Base-by-base conservation (phyloP, 2,797 vertebrate species). In the Heteromormyrus szaboi region DNA sequence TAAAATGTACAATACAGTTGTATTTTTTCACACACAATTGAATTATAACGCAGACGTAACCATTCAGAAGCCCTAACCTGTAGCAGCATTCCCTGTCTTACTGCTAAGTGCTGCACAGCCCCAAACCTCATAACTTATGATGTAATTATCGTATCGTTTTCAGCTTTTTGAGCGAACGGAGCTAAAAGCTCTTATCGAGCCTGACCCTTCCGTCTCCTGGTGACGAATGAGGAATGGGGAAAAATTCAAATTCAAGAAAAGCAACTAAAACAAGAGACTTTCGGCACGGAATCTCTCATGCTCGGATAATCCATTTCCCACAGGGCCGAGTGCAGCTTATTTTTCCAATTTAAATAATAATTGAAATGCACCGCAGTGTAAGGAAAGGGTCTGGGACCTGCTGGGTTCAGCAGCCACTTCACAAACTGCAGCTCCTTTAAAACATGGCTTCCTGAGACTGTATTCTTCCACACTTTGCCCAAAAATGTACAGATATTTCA, bases 301-400 rank as follows among this genome's bases (percentile, higher is more conserved):
- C 89, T 89, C 54, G 56, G 89, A 86, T 90, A 90, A 91, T 89
- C 91, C 88, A 85, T 91, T 89, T 93, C 92, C 93, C 0, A 33
- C n/a, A 87, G 92, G 92, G 91, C 91, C 72, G 72, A 56, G 65
- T 90, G 59, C 33, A 92, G 50, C 90, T 90, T 88, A 86, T 92
- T 93, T 89, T 14, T 89, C 85, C 72, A 91, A 94, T 94, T 94
- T 93, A 89, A 93, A 94, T 94, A 93, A 94, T 92, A 94, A 94
- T 92, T 87, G 91, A 93, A 91, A 89, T 91, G 83, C 72, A 90
- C 90, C 90, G 87, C 59, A 5, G 92, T 91, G 92, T 89, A 51
- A 41, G 37, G 81, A 91, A 90, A 88, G 89, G 51, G 85, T 29
- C 88, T 90, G 89, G 91, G 91, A 91, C 90, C 41, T 48, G 90